phyloP scores from a whole-genome alignment of 2,797 vertebrate species.

The Poeciliopsis paucimaculata region DNA sequence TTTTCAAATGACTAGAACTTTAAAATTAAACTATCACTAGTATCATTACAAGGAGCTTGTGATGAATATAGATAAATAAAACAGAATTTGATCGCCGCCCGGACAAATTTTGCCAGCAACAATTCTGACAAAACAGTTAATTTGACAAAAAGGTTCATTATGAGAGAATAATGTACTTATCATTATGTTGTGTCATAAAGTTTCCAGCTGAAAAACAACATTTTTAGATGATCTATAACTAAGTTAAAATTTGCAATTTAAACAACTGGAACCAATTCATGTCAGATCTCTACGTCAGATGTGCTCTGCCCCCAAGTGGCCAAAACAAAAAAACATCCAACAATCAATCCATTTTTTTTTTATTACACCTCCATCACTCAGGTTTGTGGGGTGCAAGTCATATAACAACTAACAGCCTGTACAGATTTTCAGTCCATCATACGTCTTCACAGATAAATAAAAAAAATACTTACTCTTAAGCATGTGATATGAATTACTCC shows the following conservation, averaged over 20 bases:
- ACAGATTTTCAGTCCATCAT: background rate
- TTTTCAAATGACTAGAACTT: background rate
- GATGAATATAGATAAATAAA: background rate
- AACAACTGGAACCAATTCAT: background rate
- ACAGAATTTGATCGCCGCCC: background rate
- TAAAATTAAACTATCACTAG: background rate
- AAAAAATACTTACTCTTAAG: background rate
- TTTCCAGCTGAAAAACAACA: background rate
- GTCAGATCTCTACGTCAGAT: background rate
- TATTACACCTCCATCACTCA: background rate
- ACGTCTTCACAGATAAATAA: background rate
- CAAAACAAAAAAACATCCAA: background rate
- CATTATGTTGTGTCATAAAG: background rate
- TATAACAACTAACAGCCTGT: background rate
- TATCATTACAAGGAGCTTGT: background rate
- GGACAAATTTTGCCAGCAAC: background rate
- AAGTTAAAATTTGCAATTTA: background rate
- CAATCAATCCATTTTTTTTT: background rate
- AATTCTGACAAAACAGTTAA: background rate
- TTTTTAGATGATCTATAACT: background rate
- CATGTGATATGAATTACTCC: background rate
- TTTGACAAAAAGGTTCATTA: background rate
- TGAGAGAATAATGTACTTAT: background rate
- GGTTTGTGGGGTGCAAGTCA: background rate
- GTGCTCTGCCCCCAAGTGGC: conserved; percentile 8